Percentiles rank a stretch among this genome's conserved stretches.
Evolutionary conservation across 2,888 invertebrate species (phyloP).

Genomic region (Alitta virens): DNA sequence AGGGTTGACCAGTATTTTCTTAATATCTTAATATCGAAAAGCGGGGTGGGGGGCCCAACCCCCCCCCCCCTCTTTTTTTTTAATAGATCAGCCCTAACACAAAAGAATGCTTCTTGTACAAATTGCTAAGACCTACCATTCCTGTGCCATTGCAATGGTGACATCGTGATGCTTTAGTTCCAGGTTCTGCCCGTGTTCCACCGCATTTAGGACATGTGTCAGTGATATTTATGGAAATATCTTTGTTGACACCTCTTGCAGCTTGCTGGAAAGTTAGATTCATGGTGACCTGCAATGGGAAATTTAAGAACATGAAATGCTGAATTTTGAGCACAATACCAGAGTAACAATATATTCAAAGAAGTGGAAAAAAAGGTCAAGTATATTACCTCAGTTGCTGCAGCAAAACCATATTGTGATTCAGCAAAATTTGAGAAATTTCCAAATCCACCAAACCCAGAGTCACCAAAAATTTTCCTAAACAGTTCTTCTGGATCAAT

Average conservation of each 20-base stretch:
- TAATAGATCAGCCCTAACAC: too few species aligned
- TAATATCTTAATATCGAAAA: too few species aligned
- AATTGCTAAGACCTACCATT: conserved; percentile 64
- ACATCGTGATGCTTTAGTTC: conserved; percentile 86
- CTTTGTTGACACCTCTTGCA: conserved; percentile 92
- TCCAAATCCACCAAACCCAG: conserved; percentile 59
- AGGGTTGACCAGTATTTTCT: too few species aligned
- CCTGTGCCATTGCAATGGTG: conserved; percentile 94
- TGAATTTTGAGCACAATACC: not conserved
- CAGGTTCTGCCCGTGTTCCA: conserved; percentile 83
- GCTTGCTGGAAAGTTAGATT: conserved; percentile 89
- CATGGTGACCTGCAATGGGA: conserved; percentile 69
- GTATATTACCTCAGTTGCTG: conserved; percentile 89
- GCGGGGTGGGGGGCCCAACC: too few species aligned
- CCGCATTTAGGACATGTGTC: conserved; percentile 88
- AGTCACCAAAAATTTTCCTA: conserved; percentile 79
- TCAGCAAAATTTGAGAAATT: conserved; percentile 83
- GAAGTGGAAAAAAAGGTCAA: too few species aligned
- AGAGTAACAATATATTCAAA: too few species aligned
- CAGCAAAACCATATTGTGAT: conserved; percentile 84
- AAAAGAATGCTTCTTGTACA: too few species aligned
- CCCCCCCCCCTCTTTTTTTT: too few species aligned
- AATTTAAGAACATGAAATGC: not conserved
- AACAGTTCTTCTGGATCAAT: conserved; percentile 96
- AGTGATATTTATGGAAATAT: conserved; percentile 84